Evolutionary conservation across 2,113 vertebrate species (phyloP), one percentile per base, ranked within the genome.

Genomic region (Pluvianellus socialis): DNA sequence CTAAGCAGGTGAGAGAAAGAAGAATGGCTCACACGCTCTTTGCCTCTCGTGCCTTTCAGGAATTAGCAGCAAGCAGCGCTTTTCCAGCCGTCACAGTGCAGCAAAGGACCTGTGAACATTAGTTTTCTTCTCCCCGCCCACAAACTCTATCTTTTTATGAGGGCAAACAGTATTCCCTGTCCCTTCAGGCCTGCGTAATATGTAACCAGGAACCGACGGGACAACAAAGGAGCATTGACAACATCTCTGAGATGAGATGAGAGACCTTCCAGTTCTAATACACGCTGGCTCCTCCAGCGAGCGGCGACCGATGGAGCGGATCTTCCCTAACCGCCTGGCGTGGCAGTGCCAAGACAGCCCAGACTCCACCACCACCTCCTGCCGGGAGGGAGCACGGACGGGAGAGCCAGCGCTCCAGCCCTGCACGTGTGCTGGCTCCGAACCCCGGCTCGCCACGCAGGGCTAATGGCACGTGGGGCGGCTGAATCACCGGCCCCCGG

Each of bases 401-500:
- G 68, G 45, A 76, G 63, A 88, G 66, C 28, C 56, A 65, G 66
- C 74, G 18, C 81, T 61, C 56, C 1, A 5, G 71, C 49, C 68
- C 66, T 65, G 56, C 77, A 42, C 10, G 52, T 0, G 35, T 1
- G 6, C 11, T 50, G 66, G 73, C 67, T 77, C 72, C 68, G 18
- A 55, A 35, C 23, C 3, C 24, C 42, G 12, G 70, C 79, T 58
- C 15, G 61, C 70, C 17, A 19, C 7, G 71, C 59, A 6, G 49
- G n/a, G 80, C 72, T 44, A 14, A 24, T 14, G 68, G 66, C 87
- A 66, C 3, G 27, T 12, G 2, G 2, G 32, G 33, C 10, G 9
- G 45, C 85, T 90, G 94, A 94, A 18, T 96, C 92, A 93, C 38
- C 66, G 38, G 76, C 61, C 62, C 56, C 3, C 23, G 4, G 76